These are phyloP conservation scores for Nanorana parkeri DNA, from an alignment of 2,113 vertebrate genomes.

Conservation along the genomic window DNA sequence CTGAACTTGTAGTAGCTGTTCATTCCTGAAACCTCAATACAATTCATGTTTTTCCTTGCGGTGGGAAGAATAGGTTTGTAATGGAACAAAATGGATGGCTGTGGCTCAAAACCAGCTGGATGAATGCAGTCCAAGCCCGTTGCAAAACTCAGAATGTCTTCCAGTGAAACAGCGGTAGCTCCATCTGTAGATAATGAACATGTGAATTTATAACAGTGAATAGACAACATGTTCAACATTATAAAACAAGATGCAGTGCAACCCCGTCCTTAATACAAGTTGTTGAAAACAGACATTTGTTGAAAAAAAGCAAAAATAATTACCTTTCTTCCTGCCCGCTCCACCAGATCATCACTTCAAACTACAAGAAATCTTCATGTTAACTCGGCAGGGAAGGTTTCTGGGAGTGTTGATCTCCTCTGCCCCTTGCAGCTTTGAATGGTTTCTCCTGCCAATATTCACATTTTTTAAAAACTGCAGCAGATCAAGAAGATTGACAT, in stretches of 20 bases:
- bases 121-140: conserved; percentile 80
- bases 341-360: too few relatives aligned
- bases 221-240: neutral
- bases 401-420: too few relatives aligned
- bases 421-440: too few relatives aligned
- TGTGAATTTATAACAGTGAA: neutral
- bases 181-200: conserved; percentile 74
- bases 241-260: neutral
- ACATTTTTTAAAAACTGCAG: too few relatives aligned
- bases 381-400: too few relatives aligned
- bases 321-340: too few relatives aligned
- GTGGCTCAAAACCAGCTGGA: conserved; percentile 76
- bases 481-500: too few relatives aligned
- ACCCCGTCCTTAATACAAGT: too few relatives aligned
- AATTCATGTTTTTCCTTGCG: conserved; percentile 74
- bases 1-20: conserved; percentile 83
- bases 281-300: too few relatives aligned
- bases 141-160: conserved; percentile 84
- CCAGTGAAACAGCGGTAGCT: conserved; percentile 78
- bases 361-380: too few relatives aligned
- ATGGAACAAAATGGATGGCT: conserved; percentile 81
- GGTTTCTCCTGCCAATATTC: too few relatives aligned
- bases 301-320: too few relatives aligned
- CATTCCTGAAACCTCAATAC: conserved; percentile 81
- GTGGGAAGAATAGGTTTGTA: conserved; percentile 72